Conservation (phyloP, 1,140 invertebrate genomes). For the Meloidogyne hapla region DNA sequence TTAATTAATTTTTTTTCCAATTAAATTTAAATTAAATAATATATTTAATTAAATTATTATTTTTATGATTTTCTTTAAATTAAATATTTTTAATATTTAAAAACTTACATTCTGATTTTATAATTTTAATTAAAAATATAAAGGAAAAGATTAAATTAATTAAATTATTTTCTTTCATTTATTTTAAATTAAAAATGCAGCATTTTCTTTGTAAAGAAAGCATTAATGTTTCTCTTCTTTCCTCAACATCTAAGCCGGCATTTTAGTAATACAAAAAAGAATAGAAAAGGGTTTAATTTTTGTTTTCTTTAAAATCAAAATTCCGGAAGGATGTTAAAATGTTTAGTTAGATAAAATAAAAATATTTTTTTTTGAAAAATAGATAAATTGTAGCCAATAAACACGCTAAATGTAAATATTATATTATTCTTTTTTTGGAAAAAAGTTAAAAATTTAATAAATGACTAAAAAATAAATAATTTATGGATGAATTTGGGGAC, state of each 20-base stretch:
- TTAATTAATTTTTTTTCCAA: too few relatives aligned
- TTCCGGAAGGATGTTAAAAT: background rate
- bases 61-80: background rate
- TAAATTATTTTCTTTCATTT: background rate
- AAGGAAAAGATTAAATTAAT: background rate
- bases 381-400: background rate
- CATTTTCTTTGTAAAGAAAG: background rate
- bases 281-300: background rate
- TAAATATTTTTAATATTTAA: background rate
- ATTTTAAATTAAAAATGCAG: background rate
- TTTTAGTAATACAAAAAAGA: background rate
- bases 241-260: too few relatives aligned
- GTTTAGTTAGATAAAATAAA: background rate
- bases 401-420: too few relatives aligned
- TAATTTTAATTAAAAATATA: constrained; percentile 2
- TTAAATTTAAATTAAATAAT: too few relatives aligned
- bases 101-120: background rate
- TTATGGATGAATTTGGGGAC: too few relatives aligned
- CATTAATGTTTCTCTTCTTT: too few relatives aligned
- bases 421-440: too few relatives aligned
- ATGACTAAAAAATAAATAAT: too few relatives aligned
- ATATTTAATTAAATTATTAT: too few relatives aligned
- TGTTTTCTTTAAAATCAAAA: background rate
- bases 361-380: background rate
- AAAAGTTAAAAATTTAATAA: too few relatives aligned